Conservation (phyloP, 2,113 vertebrate species). For the Eudyptes chrysolophus region DNA sequence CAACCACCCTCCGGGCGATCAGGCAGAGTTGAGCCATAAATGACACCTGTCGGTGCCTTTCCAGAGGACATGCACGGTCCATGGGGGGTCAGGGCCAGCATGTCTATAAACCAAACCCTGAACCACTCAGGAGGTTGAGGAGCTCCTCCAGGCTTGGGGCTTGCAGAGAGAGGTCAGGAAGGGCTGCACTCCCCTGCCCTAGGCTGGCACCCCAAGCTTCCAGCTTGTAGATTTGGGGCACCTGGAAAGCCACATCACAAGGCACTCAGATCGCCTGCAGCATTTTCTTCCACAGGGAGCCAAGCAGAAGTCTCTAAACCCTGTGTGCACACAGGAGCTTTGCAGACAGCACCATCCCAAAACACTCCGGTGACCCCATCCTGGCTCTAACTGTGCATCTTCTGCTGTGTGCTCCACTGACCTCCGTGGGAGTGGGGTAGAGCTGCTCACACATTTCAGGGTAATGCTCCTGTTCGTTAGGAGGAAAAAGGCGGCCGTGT, state of each 20-base stretch:
- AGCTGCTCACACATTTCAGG: neutral
- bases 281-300: neutral
- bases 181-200: neutral
- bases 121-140: neutral
- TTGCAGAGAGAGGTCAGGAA: neutral
- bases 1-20: accelerated
- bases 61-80: neutral
- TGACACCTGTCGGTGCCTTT: accelerated
- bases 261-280: neutral
- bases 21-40: neutral
- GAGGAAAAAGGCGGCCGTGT: neutral
- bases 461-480: neutral
- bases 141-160: neutral
- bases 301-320: neutral
- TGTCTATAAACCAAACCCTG: neutral
- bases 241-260: neutral
- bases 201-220: neutral
- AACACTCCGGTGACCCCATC: neutral
- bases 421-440: neutral
- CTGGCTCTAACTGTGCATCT: neutral
- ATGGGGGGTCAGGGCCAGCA: neutral
- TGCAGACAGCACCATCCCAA: neutral
- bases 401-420: neutral
- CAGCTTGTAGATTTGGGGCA: neutral
- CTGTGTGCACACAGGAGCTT: neutral